phyloP scores from a whole-genome alignment of 2,113 vertebrate genomes.

The Balaeniceps rex region DNA sequence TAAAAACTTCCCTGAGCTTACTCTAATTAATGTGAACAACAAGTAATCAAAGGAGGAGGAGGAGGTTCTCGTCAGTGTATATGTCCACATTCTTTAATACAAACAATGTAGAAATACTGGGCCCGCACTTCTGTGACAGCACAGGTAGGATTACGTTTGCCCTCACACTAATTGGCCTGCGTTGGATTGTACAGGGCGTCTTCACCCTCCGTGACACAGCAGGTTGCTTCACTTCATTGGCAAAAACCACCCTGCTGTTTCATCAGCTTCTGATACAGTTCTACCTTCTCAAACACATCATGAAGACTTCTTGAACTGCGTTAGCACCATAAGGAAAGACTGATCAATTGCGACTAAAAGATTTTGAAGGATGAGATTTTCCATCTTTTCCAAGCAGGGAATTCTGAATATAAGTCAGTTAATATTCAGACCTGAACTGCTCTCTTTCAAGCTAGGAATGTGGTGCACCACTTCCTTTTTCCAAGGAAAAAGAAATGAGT shows the following conservation, averaged over 20 bases:
- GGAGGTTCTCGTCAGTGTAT: neutral
- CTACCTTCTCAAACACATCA: neutral
- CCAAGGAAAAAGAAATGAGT: neutral
- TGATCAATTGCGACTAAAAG: neutral
- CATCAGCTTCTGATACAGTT: neutral
- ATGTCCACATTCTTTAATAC: neutral
- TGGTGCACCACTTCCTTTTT: neutral
- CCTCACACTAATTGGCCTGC: too few species aligned
- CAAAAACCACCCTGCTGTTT: neutral
- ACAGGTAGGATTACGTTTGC: neutral
- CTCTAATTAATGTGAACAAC: neutral
- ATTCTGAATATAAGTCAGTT: neutral
- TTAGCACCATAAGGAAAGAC: neutral
- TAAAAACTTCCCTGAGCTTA: neutral
- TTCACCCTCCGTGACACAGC: too few species aligned
- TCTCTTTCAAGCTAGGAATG: neutral
- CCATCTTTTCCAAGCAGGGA: neutral
- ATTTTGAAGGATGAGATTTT: neutral
- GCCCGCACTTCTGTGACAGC: neutral
- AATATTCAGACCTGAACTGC: neutral
- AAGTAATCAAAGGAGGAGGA: neutral
- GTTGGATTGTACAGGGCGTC: neutral
- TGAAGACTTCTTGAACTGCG: neutral
- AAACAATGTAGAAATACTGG: neutral
- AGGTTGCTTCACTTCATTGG: neutral